Base-by-base conservation (phyloP, 2,797 vertebrate genomes). In the Cottoperca gobio region DNA sequence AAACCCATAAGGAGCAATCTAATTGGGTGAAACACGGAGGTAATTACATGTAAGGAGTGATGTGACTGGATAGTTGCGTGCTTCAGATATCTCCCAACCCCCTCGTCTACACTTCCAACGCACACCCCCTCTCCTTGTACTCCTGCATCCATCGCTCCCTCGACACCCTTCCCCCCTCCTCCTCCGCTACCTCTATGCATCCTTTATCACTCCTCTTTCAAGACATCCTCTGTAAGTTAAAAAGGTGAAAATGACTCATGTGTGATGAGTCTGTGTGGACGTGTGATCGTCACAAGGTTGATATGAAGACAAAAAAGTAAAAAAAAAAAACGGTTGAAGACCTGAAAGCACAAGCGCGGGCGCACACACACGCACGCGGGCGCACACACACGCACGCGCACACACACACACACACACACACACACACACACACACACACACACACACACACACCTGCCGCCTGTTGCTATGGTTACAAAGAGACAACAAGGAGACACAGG, bases 401-500 rank as follows among this genome's bases (percentile, higher is more conserved):
- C n/a, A n/a, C n/a, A n/a, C n/a, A n/a, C n/a, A n/a, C n/a, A n/a
- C n/a, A n/a, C n/a, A n/a, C n/a, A n/a, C n/a, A n/a, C n/a, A n/a
- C n/a, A n/a, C n/a, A n/a, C n/a, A n/a, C n/a, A n/a, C n/a, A n/a
- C n/a, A n/a, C n/a, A 21, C 23, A 60, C 45, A 61, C 50, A 61
- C 28, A 43, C 50, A 58, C 37, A 50, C 57, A 57, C 40, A 73
- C 85, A 89, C 88, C 77, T 79, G 85, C 81, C n/a, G 52, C 79
- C 77, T 76, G 80, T 92, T 88, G 74, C 93, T 69, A 91, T 90
- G 89, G 89, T 84, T 72, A 92, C 89, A 55, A 52, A 64, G 31
- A 70, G 74, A 76, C 63, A 49, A 28, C 42, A 1, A 64, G 49
- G 79, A 12, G 68, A 79, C 52, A 53, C 23, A 24, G 65, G 49